Percentiles rank a stretch among this genome's conserved stretches.
These are phyloP conservation scores for Muscicapa striata DNA, from an alignment of 2,797 vertebrate genomes.

Conservation along the genomic window DNA sequence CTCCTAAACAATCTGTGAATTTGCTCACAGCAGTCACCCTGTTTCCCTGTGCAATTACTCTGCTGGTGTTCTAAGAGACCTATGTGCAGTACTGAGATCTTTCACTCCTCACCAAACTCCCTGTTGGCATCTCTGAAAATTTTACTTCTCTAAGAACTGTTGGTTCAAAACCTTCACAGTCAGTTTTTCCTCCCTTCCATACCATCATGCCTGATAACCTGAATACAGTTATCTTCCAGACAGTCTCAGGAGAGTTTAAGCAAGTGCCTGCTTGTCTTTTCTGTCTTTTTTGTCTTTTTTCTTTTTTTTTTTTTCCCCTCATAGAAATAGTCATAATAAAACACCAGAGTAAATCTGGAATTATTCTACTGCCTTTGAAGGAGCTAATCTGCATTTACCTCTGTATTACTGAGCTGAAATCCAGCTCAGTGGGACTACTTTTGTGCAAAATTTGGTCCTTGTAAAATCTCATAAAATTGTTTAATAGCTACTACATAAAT, in stretches of 20 bases:
- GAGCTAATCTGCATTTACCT: slow-evolving; percentile 34
- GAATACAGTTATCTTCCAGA: neutral
- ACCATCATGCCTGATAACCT: neutral
- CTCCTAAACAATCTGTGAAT: neutral
- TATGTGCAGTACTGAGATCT: neutral
- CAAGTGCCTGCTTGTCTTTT: neutral
- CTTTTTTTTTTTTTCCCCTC: neutral
- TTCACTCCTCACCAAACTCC: neutral
- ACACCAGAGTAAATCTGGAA: neutral
- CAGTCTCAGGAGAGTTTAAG: neutral
- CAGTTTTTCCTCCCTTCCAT: neutral
- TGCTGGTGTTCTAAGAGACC: neutral
- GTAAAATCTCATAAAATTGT: slow-evolving; percentile 21
- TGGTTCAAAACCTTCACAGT: neutral
- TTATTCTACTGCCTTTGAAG: slow-evolving; percentile 26
- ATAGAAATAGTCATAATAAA: neutral
- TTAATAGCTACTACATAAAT: slow-evolving; percentile 38
- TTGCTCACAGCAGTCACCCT: neutral
- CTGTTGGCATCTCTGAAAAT: neutral
- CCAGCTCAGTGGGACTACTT: slow-evolving; percentile 23
- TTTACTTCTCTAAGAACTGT: neutral
- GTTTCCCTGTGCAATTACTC: neutral
- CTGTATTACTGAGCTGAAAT: slow-evolving; percentile 8
- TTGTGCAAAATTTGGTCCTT: slow-evolving; percentile 1
- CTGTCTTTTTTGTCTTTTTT: neutral